phyloP scores from a whole-genome alignment of 2,888 invertebrate genomes.

The Philhelius pedissequus region DNA sequence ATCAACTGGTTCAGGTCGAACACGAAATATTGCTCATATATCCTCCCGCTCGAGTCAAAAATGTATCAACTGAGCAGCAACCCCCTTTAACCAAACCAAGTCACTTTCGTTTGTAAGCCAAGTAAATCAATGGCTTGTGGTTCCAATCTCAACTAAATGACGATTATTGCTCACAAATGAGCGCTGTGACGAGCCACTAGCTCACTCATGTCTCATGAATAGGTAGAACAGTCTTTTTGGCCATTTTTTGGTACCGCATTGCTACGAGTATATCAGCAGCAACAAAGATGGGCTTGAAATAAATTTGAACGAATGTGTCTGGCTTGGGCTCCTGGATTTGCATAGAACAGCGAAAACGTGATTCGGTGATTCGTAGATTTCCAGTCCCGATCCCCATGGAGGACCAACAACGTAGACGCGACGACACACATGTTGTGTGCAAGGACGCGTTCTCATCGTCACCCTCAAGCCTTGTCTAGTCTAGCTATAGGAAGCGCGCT shows the following conservation, averaged over 20 bases:
- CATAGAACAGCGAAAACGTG: constrained; percentile 67
- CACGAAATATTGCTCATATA: constrained; percentile 61
- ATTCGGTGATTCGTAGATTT: constrained; percentile 26
- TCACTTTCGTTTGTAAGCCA: constrained; percentile 54
- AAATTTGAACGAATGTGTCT: constrained; percentile 53
- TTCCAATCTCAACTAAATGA: constrained; percentile 63
- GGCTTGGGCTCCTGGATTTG: constrained; percentile 59
- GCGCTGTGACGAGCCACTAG: constrained; percentile 41
- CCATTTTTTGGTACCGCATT: not conserved
- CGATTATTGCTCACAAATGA: constrained; percentile 63
- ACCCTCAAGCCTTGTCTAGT: constrained; percentile 38
- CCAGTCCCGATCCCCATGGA: not conserved
- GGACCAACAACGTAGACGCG: not conserved
- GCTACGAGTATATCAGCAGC: not conserved
- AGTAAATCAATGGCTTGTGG: constrained; percentile 57
- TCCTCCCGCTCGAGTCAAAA: not conserved
- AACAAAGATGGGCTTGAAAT: constrained; percentile 29
- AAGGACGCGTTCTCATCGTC: constrained; percentile 65
- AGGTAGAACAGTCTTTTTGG: constrained; percentile 22
- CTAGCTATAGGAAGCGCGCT: not conserved
- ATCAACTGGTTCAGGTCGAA: constrained; percentile 59
- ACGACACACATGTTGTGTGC: constrained; percentile 20
- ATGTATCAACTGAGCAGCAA: no score
- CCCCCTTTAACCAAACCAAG: not conserved
- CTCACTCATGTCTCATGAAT: constrained; percentile 12